Percentiles rank a stretch among this genome's conserved stretches.
Evolutionary conservation across 2,113 vertebrate genomes (phyloP).

Genomic region (Thermophis baileyi): DNA sequence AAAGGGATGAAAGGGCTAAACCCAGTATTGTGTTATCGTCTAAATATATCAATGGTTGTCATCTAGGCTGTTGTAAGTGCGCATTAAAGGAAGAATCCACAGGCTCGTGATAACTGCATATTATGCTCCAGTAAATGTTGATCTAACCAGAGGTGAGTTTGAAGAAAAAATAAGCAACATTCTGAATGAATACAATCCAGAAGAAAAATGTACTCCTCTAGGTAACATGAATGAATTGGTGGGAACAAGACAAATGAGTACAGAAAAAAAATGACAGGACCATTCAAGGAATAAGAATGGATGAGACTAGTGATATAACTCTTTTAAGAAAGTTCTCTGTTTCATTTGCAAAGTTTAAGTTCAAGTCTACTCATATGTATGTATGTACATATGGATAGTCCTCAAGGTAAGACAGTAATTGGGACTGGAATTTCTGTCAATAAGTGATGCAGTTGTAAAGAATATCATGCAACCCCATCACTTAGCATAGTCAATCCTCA

Average conservation of each 20-base stretch:
- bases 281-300: background rate
- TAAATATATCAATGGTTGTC: background rate
- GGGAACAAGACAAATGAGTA: background rate
- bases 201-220: background rate
- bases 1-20: background rate
- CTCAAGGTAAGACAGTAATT: background rate
- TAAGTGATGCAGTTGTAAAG: background rate
- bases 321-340: background rate
- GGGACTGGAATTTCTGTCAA: background rate
- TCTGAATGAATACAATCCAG: background rate
- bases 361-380: background rate
- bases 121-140: background rate
- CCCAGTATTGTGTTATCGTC: no score
- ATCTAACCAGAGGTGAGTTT: background rate
- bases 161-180: background rate
- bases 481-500: background rate
- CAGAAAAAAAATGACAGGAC: background rate
- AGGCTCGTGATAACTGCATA: background rate
- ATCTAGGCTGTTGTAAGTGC: background rate
- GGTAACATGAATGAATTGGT: background rate
- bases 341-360: background rate
- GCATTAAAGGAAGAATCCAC: background rate
- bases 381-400: background rate
- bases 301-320: background rate
- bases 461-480: background rate